phyloP scores from a whole-genome alignment of 1,140 invertebrate genomes.

The Drosophila pectinifera region DNA sequence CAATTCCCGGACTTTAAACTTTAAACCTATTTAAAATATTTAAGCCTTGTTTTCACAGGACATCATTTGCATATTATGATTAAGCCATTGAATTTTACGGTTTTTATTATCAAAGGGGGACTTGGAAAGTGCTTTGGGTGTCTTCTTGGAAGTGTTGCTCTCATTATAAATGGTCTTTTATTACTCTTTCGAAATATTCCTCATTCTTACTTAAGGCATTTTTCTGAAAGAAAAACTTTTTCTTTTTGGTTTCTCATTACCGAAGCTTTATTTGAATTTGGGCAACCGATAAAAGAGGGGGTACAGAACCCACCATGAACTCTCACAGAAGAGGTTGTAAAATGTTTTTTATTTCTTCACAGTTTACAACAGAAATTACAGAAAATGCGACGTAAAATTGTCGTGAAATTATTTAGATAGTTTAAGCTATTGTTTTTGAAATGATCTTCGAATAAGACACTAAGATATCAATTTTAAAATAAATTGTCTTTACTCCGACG shows the following conservation, averaged over 20 bases:
- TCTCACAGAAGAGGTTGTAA: not conserved
- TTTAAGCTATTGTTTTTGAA: not conserved
- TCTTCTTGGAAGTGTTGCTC: constrained; percentile 27
- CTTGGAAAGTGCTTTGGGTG: constrained; percentile 26
- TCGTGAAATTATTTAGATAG: not conserved
- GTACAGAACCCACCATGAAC: not conserved
- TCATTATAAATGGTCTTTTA: constrained; percentile 39
- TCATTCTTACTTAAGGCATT: not conserved
- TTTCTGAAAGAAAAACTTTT: constrained; percentile 10
- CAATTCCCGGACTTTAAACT: constrained; percentile 6
- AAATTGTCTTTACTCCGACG: not conserved
- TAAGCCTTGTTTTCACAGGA: constrained; percentile 37
- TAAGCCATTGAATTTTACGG: constrained; percentile 49
- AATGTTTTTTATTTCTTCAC: too few relatives aligned
- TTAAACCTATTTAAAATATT: constrained; percentile 39
- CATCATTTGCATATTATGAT: constrained; percentile 73
- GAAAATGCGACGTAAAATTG: not conserved
- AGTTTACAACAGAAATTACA: too few relatives aligned
- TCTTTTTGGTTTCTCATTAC: constrained; percentile 30
- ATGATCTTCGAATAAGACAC: not conserved
- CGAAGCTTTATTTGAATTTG: constrained; percentile 16
- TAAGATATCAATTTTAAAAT: not conserved
- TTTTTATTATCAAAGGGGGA: constrained; percentile 25
- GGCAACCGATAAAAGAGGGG: not conserved
- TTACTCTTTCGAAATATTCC: constrained; percentile 28